These are phyloP conservation scores for Mactromeris polynyma DNA, from an alignment of 2,888 invertebrate genomes.

Conservation along the genomic window DNA sequence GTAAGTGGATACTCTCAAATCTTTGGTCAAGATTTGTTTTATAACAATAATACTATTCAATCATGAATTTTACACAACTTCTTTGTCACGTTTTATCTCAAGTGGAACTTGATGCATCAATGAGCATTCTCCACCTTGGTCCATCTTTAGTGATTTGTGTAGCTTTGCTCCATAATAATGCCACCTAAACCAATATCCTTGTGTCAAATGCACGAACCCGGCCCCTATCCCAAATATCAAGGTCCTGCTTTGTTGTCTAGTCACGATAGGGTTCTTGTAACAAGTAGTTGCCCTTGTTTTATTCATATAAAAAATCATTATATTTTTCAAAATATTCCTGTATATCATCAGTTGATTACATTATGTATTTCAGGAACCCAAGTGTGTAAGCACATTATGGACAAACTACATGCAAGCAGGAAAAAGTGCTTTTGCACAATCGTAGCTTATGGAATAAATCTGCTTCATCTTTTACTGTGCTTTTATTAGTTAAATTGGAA, in stretches of 20 bases:
- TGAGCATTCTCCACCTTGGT: neutral
- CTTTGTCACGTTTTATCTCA: no score
- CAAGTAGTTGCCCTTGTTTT: no score
- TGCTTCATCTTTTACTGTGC: neutral
- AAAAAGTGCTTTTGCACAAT: slow-evolving; percentile 64
- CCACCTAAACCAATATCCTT: no score
- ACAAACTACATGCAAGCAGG: slow-evolving; percentile 80
- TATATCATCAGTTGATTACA: no score
- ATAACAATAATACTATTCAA: neutral
- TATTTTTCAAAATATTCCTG: no score
- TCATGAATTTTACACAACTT: neutral
- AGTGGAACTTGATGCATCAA: neutral
- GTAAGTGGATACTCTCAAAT: slow-evolving; percentile 64
- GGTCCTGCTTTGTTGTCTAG: no score
- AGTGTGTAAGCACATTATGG: slow-evolving; percentile 81
- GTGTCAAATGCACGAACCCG: no score
- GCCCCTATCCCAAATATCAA: no score
- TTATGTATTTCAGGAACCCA: slow-evolving; percentile 79
- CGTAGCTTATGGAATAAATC: neutral
- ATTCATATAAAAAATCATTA: no score
- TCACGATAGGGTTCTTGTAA: no score
- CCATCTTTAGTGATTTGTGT: neutral
- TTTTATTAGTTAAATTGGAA: neutral
- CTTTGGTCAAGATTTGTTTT: no score
- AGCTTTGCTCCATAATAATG: neutral